These are phyloP conservation scores for Pipistrellus pygmaeus DNA, from an alignment of 2,797 vertebrate species.

Conservation along the genomic window DNA sequence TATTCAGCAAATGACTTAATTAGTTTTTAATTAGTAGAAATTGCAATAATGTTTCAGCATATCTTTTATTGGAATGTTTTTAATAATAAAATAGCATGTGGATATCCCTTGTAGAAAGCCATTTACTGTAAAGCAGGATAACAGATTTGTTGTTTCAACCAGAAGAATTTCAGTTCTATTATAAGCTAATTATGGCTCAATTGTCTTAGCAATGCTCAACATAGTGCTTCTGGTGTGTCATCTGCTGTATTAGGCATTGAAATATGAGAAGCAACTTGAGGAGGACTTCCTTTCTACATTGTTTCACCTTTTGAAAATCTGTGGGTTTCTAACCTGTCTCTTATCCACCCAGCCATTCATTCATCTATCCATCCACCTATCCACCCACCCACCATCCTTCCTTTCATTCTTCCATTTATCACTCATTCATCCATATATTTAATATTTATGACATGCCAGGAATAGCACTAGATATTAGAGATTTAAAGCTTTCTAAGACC, in stretches of 20 bases:
- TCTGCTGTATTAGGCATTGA: background rate
- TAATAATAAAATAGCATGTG: conserved; percentile 82
- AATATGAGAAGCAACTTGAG: background rate
- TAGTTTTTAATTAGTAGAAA: conserved; percentile 85
- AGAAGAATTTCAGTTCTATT: conserved; percentile 87
- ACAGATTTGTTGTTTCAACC: conserved; percentile 88
- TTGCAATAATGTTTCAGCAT: conserved; percentile 82
- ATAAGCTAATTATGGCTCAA: conserved; percentile 84
- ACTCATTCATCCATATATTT: background rate
- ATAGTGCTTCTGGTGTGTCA: background rate
- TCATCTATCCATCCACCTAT: background rate
- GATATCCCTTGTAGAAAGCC: conserved; percentile 75
- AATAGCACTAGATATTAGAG: background rate
- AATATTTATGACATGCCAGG: background rate
- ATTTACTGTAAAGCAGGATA: conserved; percentile 85
- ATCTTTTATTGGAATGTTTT: conserved; percentile 83
- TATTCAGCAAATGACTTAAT: conserved; percentile 85
- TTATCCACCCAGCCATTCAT: background rate
- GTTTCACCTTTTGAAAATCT: background rate
- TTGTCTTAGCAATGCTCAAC: conserved; percentile 54
- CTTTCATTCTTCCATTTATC: background rate
- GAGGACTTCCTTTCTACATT: background rate
- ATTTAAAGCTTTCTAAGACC: conserved; percentile 17
- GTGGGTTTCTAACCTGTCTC: background rate
- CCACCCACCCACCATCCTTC: background rate